phyloP scores from a whole-genome alignment of 2,888 invertebrate genomes.

The Polia nebulosa region DNA sequence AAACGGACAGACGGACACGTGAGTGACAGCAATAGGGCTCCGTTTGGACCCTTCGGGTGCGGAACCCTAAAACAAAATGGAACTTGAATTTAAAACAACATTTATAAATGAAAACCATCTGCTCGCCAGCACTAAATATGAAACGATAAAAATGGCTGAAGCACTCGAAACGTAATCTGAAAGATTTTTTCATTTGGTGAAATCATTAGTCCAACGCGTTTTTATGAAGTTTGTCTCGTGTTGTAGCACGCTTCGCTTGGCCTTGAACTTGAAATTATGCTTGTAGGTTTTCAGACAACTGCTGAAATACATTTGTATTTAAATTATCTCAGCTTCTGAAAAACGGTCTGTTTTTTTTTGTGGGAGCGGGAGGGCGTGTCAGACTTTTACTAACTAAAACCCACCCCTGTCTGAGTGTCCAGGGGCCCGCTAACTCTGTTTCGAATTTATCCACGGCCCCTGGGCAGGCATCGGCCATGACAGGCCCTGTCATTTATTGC shows the following conservation, averaged over 20 bases:
- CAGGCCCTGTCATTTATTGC: no score
- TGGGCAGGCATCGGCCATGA: no score
- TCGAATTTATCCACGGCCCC: no score
- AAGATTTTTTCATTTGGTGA: constrained; percentile 14
- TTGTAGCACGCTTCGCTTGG: background rate
- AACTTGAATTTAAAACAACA: background rate
- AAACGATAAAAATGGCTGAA: constrained; percentile 1
- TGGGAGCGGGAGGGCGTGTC: no score
- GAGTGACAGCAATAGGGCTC: no score
- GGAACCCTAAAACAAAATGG: background rate
- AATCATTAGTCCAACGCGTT: constrained; percentile 1
- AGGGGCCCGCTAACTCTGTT: no score
- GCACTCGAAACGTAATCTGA: constrained; percentile 7
- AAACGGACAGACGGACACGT: no score
- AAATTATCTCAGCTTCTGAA: background rate
- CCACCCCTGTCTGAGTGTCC: no score
- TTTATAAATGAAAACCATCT: constrained; percentile 10
- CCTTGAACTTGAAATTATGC: constrained; percentile 35
- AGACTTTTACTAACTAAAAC: no score
- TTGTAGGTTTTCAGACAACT: constrained; percentile 39
- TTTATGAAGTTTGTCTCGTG: constrained; percentile 15
- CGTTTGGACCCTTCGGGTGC: no score
- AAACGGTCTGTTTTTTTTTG: no score
- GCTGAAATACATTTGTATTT: constrained; percentile 18
- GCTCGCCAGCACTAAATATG: background rate